Percentiles rank a stretch among this genome's conserved stretches.
Conservation (phyloP, 2,113 vertebrate species). For the Sinosuthora webbiana region DNA sequence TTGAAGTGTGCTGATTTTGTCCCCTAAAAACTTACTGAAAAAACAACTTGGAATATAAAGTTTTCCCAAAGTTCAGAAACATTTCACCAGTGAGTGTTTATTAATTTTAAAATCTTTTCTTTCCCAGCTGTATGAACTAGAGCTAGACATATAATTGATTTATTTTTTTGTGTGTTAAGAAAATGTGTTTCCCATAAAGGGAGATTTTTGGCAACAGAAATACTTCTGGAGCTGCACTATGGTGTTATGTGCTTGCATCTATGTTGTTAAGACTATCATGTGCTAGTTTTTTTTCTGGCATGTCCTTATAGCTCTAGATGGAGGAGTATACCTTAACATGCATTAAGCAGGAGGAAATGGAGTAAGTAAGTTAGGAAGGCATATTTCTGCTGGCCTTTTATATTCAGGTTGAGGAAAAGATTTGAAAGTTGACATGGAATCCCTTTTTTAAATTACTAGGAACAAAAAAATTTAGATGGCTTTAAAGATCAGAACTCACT, state of each 20-base stretch:
- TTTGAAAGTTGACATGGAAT: neutral
- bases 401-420: neutral
- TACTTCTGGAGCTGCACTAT: neutral
- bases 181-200: constrained; percentile 4
- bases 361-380: neutral
- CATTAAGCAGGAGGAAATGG: neutral
- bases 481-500: neutral
- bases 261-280: neutral
- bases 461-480: neutral
- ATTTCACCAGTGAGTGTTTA: neutral
- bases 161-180: neutral
- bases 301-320: neutral
- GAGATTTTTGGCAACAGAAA: neutral
- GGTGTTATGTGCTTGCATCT: neutral
- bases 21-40: neutral
- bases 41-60: neutral
- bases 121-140: neutral
- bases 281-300: neutral
- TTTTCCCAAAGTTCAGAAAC: neutral
- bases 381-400: neutral
- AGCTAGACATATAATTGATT: neutral
- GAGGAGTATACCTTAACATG: neutral
- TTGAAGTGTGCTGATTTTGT: neutral
- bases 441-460: neutral
- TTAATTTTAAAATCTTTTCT: neutral